Evolutionary conservation across 2,888 invertebrate species (phyloP).

Genomic region (Acrobasis consociella): DNA sequence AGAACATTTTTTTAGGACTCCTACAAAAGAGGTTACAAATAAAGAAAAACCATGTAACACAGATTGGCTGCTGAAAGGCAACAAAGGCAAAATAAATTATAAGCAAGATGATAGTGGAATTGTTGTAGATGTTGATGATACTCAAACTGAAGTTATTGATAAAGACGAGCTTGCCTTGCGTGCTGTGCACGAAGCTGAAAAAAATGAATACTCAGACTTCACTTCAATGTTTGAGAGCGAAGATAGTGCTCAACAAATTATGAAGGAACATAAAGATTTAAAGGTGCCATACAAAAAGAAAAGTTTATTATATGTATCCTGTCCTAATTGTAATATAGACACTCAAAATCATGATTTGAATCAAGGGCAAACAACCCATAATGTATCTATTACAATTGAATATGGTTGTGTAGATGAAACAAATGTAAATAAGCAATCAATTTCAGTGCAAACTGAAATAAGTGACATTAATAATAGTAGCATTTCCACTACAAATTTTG

Average conservation of each 20-base stretch:
- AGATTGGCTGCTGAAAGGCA: not conserved
- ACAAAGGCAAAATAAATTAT: constrained; percentile 1
- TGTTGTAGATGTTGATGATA: constrained; percentile 61
- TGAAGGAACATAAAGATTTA: constrained; percentile 1
- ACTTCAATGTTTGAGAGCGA: constrained; percentile 31
- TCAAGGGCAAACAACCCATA: constrained; percentile 32
- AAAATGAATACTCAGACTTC: constrained; percentile 35
- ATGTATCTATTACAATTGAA: constrained; percentile 56
- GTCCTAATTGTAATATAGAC: constrained; percentile 40
- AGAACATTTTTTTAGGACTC: not conserved
- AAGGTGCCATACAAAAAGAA: constrained; percentile 64
- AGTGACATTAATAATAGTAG: constrained; percentile 26
- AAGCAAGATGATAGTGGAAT: constrained; percentile 58
- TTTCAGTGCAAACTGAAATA: constrained; percentile 56
- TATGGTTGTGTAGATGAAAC: constrained; percentile 32
- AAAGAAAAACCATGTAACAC: not conserved
- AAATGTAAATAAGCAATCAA: constrained; percentile 35
- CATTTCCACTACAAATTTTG: not conserved
- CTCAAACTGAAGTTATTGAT: constrained; percentile 50
- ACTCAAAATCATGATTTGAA: not conserved
- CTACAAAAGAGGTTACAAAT: not conserved
- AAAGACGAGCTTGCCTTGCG: constrained; percentile 65
- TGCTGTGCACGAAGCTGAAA: constrained; percentile 56
- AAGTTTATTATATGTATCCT: constrained; percentile 48
- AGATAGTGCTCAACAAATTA: not conserved